Base-by-base conservation (phyloP, 2,888 invertebrate species). In the Lochmaea crataegi region DNA sequence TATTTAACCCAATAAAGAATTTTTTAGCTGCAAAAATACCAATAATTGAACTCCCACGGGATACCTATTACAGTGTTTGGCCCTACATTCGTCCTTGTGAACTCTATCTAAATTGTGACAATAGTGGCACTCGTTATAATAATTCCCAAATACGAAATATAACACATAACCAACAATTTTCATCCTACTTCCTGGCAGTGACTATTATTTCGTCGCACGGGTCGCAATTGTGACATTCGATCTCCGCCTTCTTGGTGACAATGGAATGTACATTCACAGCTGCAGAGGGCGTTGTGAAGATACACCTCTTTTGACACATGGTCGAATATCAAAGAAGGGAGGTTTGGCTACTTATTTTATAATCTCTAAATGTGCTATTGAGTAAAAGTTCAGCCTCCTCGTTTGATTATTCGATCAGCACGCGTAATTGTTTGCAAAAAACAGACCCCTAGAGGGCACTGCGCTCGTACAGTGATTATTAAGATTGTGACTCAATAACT, bases 401-500 rank as follows among this genome's bases (percentile, higher is more conserved):
- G 76, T 80, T 80, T 78, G 77, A 51, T 61, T 66, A 71, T 77
- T 75, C 65, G 71, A 75, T 74, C 60, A 72, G 74, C 80, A 81
- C 82, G 81, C 82, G 81, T 72, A 71, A 80, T 80, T 82, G 82
- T 82, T 82, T 82, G 77, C 74, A 70, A 70, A 76, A 81, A 80
- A 81, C 80, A 80, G 76, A 75, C 78, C 78, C 80, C 81, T 79
- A 73, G 69, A 73, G 69, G 76, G 72, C 48, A n/a, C 48, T 32
- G 32, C 56, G 32, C 66, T 63, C 56, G 26, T 63, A 51, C n/a
- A 7, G 9, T 10, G 9, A 7, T 38, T 53, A 7, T 16, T 53
- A 18, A 53, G 53, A 53, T 3, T 18, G 18, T 18, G 10, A 53
- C 53, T 53, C 2, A n/a, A n/a, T 51, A 16, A 53, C 10, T 10